phyloP scores from a whole-genome alignment of 1,140 invertebrate species.

The Lordiphosa clarofinis region DNA sequence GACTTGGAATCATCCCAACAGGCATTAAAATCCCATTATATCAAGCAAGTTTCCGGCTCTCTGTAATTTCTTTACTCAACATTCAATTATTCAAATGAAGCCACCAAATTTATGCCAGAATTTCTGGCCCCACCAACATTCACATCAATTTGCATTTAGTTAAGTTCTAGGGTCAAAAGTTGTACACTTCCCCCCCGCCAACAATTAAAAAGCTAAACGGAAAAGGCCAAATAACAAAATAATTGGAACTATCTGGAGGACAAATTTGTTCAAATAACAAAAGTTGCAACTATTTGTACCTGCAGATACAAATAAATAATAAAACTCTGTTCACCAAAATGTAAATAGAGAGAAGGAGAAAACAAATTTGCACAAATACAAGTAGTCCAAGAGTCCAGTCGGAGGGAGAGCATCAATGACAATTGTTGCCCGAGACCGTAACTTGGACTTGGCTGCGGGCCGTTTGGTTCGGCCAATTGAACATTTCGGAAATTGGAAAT shows the following conservation, averaged over 20 bases:
- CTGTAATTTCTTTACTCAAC: constrained; percentile 3
- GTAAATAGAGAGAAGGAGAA: constrained; percentile 6
- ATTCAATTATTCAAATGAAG: constrained; percentile 15
- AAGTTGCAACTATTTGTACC: constrained; percentile 9
- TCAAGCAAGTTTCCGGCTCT: too few species aligned
- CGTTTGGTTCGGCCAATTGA: constrained; percentile 71
- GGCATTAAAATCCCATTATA: constrained; percentile 7
- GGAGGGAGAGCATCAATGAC: neutral
- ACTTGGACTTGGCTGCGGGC: constrained; percentile 41
- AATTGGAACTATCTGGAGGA: neutral
- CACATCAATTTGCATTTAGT: constrained; percentile 14
- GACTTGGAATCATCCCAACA: constrained; percentile 4
- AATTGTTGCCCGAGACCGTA: constrained; percentile 30
- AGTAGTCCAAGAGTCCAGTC: neutral
- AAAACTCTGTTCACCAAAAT: constrained; percentile 6
- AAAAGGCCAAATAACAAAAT: neutral
- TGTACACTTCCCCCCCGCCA: neutral
- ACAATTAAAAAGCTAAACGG: constrained; percentile 15
- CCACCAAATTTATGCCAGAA: constrained; percentile 9
- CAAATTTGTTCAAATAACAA: neutral
- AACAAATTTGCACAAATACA: constrained; percentile 49
- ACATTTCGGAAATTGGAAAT: constrained; percentile 77
- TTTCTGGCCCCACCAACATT: neutral
- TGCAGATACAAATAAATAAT: constrained; percentile 3
- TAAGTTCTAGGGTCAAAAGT: constrained; percentile 9